A percentile compares a stretch with the other conserved stretches of the same genome.
phyloP scores from a whole-genome alignment of 2,888 invertebrate species.

The Cetonia aurata region DNA sequence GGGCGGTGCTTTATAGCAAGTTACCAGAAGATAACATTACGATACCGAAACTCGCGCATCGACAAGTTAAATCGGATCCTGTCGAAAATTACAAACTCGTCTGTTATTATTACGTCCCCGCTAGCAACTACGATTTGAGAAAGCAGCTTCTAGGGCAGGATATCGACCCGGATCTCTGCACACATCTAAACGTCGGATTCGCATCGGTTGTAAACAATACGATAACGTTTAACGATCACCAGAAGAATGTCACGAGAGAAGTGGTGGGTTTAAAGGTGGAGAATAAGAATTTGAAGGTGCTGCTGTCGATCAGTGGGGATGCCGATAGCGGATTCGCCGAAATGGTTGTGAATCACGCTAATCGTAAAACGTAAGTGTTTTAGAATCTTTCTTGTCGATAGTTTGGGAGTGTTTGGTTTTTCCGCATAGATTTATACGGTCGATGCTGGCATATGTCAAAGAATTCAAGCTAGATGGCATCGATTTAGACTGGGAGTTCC shows the following conservation, averaged over 20 bases:
- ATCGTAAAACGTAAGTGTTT: slow-evolving; percentile 70
- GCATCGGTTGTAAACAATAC: slow-evolving; percentile 74
- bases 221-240: slow-evolving; percentile 69
- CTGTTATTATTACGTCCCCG: slow-evolving; percentile 79
- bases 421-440: slow-evolving; percentile 70
- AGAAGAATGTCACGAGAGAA: slow-evolving; percentile 53
- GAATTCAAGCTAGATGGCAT: slow-evolving; percentile 76
- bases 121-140: slow-evolving; percentile 51
- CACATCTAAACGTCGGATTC: slow-evolving; percentile 86
- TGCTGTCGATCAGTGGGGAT: slow-evolving; percentile 81
- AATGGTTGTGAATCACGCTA: slow-evolving; percentile 80
- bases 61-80: slow-evolving; percentile 38
- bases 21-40: slow-evolving; percentile 48
- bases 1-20: slow-evolving; percentile 58
- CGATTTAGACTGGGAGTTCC: slow-evolving; percentile 92
- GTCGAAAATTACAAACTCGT: slow-evolving; percentile 65
- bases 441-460: slow-evolving; percentile 68
- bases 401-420: neutral
- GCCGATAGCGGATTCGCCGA: slow-evolving; percentile 75
- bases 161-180: slow-evolving; percentile 81
- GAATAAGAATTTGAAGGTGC: slow-evolving; percentile 79
- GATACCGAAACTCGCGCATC: slow-evolving; percentile 48
- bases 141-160: slow-evolving; percentile 68
- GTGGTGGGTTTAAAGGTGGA: slow-evolving; percentile 68
- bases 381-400: neutral